phyloP scores from a whole-genome alignment of 1,140 invertebrate species.

The Drosophila pectinifera region DNA sequence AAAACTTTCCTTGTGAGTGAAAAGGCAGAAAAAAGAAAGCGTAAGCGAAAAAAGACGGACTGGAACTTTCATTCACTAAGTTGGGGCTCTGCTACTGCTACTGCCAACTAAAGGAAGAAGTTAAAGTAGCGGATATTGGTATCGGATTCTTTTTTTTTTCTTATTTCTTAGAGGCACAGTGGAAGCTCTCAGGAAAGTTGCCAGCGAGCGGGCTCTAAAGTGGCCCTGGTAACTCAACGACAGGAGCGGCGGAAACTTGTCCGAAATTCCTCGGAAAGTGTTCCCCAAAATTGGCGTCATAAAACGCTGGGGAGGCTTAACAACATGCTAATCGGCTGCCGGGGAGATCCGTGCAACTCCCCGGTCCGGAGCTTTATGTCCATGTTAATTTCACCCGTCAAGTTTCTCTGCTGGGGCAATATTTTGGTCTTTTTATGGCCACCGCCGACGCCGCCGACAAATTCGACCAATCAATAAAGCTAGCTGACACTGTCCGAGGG shows the following conservation, averaged over 20 bases:
- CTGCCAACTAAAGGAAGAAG: conserved; percentile 52
- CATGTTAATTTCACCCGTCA: conserved; percentile 67
- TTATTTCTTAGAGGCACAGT: conserved; percentile 42
- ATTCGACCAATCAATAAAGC: conserved; percentile 57
- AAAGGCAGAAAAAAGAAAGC: conserved; percentile 28
- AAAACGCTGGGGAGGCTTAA: conserved; percentile 35
- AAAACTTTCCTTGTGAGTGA: conserved; percentile 73
- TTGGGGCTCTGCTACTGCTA: conserved; percentile 17
- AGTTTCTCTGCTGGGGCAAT: conserved; percentile 37
- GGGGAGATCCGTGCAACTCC: conserved; percentile 9
- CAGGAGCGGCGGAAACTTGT: conserved; percentile 25
- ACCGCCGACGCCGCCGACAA: conserved; percentile 26
- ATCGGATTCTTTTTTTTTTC: conserved; percentile 32
- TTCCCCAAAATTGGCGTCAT: conserved; percentile 45
- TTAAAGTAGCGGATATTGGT: conserved; percentile 77
- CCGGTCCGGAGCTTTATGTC: conserved; percentile 53
- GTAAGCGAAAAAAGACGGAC: conserved; percentile 30
- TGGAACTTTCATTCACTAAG: conserved; percentile 64
- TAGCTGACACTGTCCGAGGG: conserved; percentile 27
- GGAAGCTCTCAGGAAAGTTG: conserved; percentile 35
- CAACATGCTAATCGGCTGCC: conserved; percentile 67
- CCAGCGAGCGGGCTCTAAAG: conserved; percentile 21
- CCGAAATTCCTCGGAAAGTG: conserved; percentile 29
- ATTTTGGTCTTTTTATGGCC: conserved; percentile 53
- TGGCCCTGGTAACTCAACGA: conserved; percentile 27